Percentiles rank a stretch among this genome's conserved stretches.
Conservation (phyloP, 2,113 vertebrate genomes). For the Nematolebias whitei region DNA sequence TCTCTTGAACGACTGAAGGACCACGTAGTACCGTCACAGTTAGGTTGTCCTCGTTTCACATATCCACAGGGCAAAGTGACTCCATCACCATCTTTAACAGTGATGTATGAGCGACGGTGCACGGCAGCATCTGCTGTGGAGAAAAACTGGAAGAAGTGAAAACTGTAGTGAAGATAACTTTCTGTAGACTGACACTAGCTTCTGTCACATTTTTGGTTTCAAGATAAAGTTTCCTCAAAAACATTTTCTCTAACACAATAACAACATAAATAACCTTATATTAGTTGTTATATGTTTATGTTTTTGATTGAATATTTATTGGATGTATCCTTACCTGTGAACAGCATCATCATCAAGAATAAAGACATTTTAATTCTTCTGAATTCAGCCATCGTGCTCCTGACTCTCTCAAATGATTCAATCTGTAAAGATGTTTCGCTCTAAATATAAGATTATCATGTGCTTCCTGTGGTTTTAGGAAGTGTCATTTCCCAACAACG, state of each 20-base stretch:
- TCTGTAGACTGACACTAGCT: background rate
- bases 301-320: too few relatives aligned
- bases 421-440: background rate
- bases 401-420: background rate
- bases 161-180: too few relatives aligned
- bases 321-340: conserved; percentile 1
- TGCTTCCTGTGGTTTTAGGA: too few relatives aligned
- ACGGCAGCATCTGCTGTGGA: background rate
- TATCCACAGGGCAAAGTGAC: conserved; percentile 13
- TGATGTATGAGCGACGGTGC: background rate
- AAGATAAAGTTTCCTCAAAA: background rate
- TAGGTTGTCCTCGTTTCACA: background rate
- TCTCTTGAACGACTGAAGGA: background rate
- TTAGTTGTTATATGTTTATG: background rate
- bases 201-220: too few relatives aligned
- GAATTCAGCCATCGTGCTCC: background rate
- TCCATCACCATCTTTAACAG: background rate
- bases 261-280: background rate
- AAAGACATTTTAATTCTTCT: background rate
- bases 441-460: background rate
- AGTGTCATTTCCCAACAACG: too few relatives aligned
- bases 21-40: conserved; percentile 1
- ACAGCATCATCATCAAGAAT: background rate
- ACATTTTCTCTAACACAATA: background rate
- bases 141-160: background rate